Percentiles rank a stretch among this genome's conserved stretches.
These are phyloP conservation scores for Spondyliosoma cantharus DNA, from an alignment of 2,797 vertebrate species.

Conservation along the genomic window DNA sequence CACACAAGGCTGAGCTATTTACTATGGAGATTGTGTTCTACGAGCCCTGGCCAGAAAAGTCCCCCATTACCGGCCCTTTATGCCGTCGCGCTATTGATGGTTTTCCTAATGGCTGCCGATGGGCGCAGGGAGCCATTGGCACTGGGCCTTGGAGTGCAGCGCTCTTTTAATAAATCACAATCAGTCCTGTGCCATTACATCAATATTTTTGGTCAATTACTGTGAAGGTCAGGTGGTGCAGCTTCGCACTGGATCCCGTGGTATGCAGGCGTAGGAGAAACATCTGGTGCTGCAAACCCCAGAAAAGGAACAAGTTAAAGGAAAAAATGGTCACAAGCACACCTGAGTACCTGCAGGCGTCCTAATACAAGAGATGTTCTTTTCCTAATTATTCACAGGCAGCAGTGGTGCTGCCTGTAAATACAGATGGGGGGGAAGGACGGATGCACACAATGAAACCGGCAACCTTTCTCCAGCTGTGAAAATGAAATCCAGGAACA, in stretches of 20 bases:
- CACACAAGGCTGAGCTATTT: slow-evolving; percentile 86
- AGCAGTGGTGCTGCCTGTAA: slow-evolving; percentile 32
- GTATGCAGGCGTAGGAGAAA: slow-evolving; percentile 89
- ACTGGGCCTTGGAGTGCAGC: slow-evolving; percentile 93
- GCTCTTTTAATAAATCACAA: slow-evolving; percentile 99
- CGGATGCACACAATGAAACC: slow-evolving; percentile 44
- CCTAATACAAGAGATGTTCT: slow-evolving; percentile 20
- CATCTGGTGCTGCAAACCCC: slow-evolving; percentile 89
- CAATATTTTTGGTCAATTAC: slow-evolving; percentile 99
- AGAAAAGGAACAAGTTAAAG: slow-evolving; percentile 44
- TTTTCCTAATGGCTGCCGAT: slow-evolving; percentile 98
- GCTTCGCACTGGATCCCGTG: slow-evolving; percentile 87
- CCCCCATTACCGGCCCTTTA: slow-evolving; percentile 95
- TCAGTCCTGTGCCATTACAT: slow-evolving; percentile 99
- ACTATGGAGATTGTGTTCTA: slow-evolving; percentile 89
- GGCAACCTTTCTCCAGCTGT: slow-evolving; percentile 60
- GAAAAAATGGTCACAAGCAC: slow-evolving; percentile 56
- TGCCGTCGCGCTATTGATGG: slow-evolving; percentile 97
- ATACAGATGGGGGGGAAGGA: slow-evolving; percentile 22
- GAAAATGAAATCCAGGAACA: slow-evolving; percentile 77
- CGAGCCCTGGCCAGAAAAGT: slow-evolving; percentile 77
- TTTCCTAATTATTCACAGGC: slow-evolving; percentile 28
- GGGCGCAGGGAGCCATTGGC: slow-evolving; percentile 95
- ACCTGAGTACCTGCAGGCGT: slow-evolving; percentile 67
- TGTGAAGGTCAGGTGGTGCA: slow-evolving; percentile 97